Percentiles rank a stretch among this genome's conserved stretches.
Evolutionary conservation across 2,888 invertebrate species (phyloP).

Genomic region (Yponomeuta cagnagella): DNA sequence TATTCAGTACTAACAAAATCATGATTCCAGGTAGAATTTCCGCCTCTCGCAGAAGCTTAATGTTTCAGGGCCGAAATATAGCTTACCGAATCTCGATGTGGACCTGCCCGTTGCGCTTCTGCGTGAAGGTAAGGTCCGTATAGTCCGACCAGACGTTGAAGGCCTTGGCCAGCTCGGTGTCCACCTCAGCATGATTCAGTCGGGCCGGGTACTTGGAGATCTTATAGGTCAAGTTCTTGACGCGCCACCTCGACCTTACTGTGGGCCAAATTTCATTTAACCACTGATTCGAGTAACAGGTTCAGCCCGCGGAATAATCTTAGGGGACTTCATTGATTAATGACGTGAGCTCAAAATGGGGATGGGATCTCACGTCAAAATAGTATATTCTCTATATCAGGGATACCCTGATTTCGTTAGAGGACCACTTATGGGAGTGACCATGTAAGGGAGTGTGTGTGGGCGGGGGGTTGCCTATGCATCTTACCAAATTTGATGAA

Average conservation of each 20-base stretch:
- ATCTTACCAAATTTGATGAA: too few relatives aligned
- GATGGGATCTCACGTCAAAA: not conserved
- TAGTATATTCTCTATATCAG: too few relatives aligned
- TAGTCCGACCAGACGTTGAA: constrained; percentile 92
- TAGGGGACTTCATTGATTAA: not conserved
- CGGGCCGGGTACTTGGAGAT: constrained; percentile 91
- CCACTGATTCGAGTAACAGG: not conserved
- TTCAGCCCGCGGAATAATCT: not conserved
- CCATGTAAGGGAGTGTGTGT: too few relatives aligned
- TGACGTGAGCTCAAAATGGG: not conserved
- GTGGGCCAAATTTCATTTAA: constrained; percentile 17
- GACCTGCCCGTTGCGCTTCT: constrained; percentile 82
- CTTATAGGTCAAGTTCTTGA: constrained; percentile 91
- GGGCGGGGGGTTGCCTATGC: too few relatives aligned
- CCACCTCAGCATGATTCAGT: constrained; percentile 81
- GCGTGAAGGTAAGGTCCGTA: constrained; percentile 88
- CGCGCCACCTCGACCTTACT: constrained; percentile 93
- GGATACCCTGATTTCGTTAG: too few relatives aligned
- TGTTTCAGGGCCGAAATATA: not conserved
- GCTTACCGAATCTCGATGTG: constrained; percentile 85
- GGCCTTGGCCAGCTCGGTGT: constrained; percentile 87
- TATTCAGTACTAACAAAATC: too few relatives aligned
- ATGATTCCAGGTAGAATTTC: too few relatives aligned
- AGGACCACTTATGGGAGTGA: too few relatives aligned
- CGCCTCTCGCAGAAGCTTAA: not conserved